These are phyloP conservation scores for Priapulus caudatus DNA, from an alignment of 2,888 invertebrate genomes.

Conservation along the genomic window DNA sequence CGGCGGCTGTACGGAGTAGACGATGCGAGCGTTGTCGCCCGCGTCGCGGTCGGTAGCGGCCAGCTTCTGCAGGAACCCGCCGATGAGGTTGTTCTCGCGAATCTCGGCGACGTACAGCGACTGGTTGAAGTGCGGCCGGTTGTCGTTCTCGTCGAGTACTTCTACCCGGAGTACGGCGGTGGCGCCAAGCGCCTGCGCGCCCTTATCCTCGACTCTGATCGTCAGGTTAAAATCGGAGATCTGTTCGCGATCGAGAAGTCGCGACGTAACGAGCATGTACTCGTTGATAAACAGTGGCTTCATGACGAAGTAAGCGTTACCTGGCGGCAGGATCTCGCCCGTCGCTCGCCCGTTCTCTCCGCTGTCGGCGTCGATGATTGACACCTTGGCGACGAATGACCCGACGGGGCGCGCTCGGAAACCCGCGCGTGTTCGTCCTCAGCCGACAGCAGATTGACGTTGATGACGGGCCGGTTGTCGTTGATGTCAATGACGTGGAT, in stretches of 20 bases:
- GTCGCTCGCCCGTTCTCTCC: background rate
- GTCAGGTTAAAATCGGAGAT: background rate
- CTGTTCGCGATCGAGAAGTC: background rate
- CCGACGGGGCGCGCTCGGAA: background rate
- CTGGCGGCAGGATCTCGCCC: background rate
- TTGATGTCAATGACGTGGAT: conserved; percentile 1
- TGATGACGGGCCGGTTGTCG: background rate
- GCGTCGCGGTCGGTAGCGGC: background rate
- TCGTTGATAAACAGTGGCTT: background rate
- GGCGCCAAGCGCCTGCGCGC: background rate
- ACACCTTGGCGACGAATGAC: background rate
- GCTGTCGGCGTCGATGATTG: background rate
- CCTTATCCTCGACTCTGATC: conserved; percentile 3
- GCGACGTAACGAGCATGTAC: background rate
- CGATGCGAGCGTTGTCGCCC: background rate
- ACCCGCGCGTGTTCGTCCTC: background rate
- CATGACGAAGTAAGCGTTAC: background rate
- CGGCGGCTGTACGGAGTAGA: background rate
- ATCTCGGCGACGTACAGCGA: background rate
- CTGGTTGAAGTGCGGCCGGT: background rate
- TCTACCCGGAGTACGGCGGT: background rate
- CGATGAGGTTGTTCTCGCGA: background rate
- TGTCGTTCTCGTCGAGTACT: background rate
- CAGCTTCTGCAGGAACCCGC: background rate
- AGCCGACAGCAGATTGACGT: background rate